Conservation (phyloP, 2,888 invertebrate species). For the Brachypalpus laphriformis region DNA sequence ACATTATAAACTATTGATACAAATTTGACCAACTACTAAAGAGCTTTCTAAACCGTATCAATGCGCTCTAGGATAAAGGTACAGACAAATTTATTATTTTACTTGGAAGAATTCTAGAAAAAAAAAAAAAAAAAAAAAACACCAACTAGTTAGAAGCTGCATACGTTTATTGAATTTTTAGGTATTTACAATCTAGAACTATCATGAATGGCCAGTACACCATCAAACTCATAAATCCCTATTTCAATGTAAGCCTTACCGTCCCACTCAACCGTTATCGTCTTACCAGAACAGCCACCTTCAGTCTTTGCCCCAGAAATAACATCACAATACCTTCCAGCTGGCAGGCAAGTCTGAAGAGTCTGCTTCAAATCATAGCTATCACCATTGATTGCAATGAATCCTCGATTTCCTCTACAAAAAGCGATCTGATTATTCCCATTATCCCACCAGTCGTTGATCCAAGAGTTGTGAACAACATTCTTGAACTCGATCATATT, state of each 20-base stretch:
- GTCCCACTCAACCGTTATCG: conserved; percentile 56
- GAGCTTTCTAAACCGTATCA: too few relatives aligned
- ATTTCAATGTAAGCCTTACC: conserved; percentile 64
- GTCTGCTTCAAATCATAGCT: conserved; percentile 83
- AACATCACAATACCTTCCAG: conserved; percentile 92
- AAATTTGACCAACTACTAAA: too few relatives aligned
- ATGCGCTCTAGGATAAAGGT: too few relatives aligned
- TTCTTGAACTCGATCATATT: conserved; percentile 90
- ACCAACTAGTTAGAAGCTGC: neutral
- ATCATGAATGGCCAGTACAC: conserved; percentile 87
- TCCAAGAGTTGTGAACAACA: conserved; percentile 84
- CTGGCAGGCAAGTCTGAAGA: conserved; percentile 87
- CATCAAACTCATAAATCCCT: conserved; percentile 82
- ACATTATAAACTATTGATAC: too few relatives aligned
- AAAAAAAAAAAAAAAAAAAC: neutral
- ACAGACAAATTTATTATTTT: too few relatives aligned
- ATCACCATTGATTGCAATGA: conserved; percentile 90
- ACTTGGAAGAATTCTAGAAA: neutral
- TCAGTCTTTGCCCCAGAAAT: conserved; percentile 86
- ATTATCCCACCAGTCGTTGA: conserved; percentile 91
- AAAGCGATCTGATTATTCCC: conserved; percentile 91
- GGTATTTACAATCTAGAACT: conserved; percentile 75
- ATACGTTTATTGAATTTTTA: neutral
- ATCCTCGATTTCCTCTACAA: conserved; percentile 88
- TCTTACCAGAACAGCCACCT: conserved; percentile 76